phyloP scores from a whole-genome alignment of 1,140 invertebrate species.

The Cherax quadricarinatus region DNA sequence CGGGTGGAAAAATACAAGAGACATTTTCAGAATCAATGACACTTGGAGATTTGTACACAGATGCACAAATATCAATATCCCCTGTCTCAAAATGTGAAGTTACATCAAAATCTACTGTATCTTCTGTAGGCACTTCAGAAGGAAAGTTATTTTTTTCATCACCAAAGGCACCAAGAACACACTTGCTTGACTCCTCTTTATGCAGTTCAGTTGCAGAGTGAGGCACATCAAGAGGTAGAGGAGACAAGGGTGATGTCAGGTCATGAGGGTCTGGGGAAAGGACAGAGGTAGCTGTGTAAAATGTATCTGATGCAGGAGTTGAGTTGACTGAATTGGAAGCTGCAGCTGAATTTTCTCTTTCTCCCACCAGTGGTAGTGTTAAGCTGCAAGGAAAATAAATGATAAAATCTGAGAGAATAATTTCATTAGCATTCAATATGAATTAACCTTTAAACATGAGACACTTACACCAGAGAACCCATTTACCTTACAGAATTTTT shows the following conservation, averaged over 20 bases:
- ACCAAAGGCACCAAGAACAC: conserved; percentile 48
- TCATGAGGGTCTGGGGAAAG: conserved; percentile 62
- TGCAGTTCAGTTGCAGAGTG: conserved; percentile 26
- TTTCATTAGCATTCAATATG: no score
- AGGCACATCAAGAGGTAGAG: conserved; percentile 51
- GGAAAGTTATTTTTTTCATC: conserved; percentile 18
- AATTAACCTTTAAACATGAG: no score
- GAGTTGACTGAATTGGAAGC: conserved; percentile 44
- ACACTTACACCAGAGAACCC: no score
- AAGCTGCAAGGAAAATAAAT: conserved; percentile 38
- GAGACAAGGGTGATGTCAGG: conserved; percentile 59
- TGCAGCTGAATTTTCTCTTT: conserved; percentile 41
- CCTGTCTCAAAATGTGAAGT: conserved; percentile 30
- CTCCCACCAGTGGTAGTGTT: conserved; percentile 41
- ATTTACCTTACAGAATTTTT: no score
- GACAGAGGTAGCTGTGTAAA: conserved; percentile 68
- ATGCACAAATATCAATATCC: conserved; percentile 27
- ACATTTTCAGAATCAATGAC: neutral
- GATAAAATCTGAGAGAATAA: neutral
- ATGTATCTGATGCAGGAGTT: conserved; percentile 68
- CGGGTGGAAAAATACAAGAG: neutral
- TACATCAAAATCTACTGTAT: conserved; percentile 5
- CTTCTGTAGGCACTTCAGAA: conserved; percentile 50
- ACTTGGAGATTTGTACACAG: conserved; percentile 23
- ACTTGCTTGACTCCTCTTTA: neutral